Evolutionary conservation across 1,140 invertebrate species (phyloP).

Genomic region (Cephus cinctus): DNA sequence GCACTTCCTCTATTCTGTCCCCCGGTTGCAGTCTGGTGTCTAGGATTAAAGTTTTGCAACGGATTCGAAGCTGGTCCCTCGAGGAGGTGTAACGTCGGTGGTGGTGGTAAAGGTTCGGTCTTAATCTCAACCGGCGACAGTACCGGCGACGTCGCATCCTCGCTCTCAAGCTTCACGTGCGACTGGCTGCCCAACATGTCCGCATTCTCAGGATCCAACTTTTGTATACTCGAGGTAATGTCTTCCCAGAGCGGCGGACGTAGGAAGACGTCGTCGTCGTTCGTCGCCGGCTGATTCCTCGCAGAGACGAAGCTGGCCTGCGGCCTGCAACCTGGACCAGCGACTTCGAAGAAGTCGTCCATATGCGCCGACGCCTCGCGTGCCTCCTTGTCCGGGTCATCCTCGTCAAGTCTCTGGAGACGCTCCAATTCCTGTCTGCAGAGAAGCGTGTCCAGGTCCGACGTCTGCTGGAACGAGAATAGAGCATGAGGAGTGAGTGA

Average conservation of each 20-base stretch:
- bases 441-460: conserved; percentile 63
- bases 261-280: conserved; percentile 78
- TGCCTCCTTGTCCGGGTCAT: conserved; percentile 57
- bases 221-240: conserved; percentile 84
- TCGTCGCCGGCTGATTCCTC: conserved; percentile 51
- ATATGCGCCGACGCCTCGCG: conserved; percentile 63
- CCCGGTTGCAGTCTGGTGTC: conserved; percentile 44
- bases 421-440: conserved; percentile 62
- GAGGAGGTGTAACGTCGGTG: conserved; percentile 57
- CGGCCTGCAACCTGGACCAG: conserved; percentile 34
- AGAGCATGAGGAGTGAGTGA: no score
- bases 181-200: conserved; percentile 70
- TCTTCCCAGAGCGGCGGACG: conserved; percentile 84
- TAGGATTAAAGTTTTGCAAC: conserved; percentile 35
- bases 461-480: conserved; percentile 54
- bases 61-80: conserved; percentile 36
- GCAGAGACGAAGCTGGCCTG: conserved; percentile 59
- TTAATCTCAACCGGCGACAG: conserved; percentile 74
- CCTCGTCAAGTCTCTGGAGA: conserved; percentile 58
- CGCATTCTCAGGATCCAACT: conserved; percentile 85
- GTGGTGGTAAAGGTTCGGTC: conserved; percentile 59
- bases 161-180: conserved; percentile 72
- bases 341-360: conserved; percentile 69
- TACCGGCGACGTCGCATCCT: conserved; percentile 66
- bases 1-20: conserved; percentile 22